These are phyloP conservation scores for Cydia fagiglandana DNA, from an alignment of 1,140 invertebrate species.

Conservation along the genomic window DNA sequence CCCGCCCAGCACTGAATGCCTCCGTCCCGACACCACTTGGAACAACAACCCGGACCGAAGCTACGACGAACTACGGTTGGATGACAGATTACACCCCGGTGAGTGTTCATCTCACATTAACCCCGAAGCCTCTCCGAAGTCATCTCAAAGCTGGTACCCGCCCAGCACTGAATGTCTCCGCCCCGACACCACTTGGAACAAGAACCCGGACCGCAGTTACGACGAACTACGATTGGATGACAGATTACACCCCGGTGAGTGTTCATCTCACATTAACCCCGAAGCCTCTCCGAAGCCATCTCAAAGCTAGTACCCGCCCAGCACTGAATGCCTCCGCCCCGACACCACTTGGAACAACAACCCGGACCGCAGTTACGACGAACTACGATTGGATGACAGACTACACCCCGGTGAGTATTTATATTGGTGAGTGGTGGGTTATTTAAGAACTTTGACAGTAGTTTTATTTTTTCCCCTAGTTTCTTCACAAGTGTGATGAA, in stretches of 20 bases:
- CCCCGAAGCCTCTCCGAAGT: constrained; percentile 32
- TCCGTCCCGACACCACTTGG: constrained; percentile 32
- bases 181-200: background rate
- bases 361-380: background rate
- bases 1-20: constrained; percentile 42
- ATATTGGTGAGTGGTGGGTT: too few species aligned
- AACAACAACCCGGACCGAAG: background rate
- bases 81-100: background rate
- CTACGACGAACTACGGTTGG: background rate
- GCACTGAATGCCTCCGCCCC: constrained; percentile 38
- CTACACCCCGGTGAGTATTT: background rate
- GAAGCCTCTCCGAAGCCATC: constrained; percentile 37
- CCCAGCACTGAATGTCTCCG: constrained; percentile 39
- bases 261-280: too few species aligned
- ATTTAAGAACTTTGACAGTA: too few species aligned
- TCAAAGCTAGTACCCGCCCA: constrained; percentile 53
- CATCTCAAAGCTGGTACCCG: constrained; percentile 55
- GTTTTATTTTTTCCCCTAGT: too few species aligned
- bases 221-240: background rate
- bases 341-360: constrained; percentile 23
- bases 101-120: background rate
- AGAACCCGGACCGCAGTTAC: background rate
- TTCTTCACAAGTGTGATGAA: too few species aligned
- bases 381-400: background rate
- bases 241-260: background rate